phyloP scores from a whole-genome alignment of 1,140 invertebrate genomes.

The Berghia stephanieae region DNA sequence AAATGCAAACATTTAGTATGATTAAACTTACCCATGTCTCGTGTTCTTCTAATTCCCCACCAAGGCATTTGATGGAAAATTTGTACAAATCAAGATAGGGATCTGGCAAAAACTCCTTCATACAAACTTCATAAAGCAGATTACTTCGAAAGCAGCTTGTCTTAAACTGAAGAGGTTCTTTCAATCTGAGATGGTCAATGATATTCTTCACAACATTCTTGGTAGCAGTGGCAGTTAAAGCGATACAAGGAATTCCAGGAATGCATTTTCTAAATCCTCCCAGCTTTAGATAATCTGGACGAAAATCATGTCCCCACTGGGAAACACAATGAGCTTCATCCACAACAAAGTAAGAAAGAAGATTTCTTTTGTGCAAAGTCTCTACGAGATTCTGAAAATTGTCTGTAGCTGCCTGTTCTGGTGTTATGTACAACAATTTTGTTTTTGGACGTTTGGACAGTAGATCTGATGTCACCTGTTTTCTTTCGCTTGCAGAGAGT shows the following conservation, averaged over 20 bases:
- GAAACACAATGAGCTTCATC: conserved; percentile 99
- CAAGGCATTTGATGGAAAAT: conserved; percentile 71
- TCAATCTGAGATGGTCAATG: conserved; percentile 70
- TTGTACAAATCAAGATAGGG: conserved; percentile 79
- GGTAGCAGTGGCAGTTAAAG: conserved; percentile 92
- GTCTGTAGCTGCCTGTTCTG: conserved; percentile 85
- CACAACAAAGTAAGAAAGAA: conserved; percentile 80
- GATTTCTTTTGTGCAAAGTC: conserved; percentile 68
- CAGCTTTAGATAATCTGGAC: conserved; percentile 92
- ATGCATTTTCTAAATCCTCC: conserved; percentile 78
- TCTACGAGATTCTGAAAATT: conserved; percentile 74
- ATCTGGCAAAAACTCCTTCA: conserved; percentile 82
- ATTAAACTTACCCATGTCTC: conserved; percentile 55
- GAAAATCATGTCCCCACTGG: conserved; percentile 97
- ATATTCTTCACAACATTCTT: conserved; percentile 73
- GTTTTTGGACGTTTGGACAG: conserved; percentile 70
- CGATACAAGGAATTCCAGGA: conserved; percentile 68
- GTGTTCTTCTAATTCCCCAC: conserved; percentile 35
- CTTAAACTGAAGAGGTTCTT: conserved; percentile 72
- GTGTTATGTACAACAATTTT: conserved; percentile 90
- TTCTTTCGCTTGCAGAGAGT: conserved; percentile 77
- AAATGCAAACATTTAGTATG: too few relatives aligned
- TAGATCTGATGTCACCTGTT: conserved; percentile 70
- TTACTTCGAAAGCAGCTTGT: conserved; percentile 75
- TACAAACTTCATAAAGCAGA: conserved; percentile 79